A percentile compares a stretch with the other conserved stretches of the same genome.
Evolutionary conservation across 2,888 invertebrate species (phyloP).

Genomic region (Invenusta paracnida): DNA sequence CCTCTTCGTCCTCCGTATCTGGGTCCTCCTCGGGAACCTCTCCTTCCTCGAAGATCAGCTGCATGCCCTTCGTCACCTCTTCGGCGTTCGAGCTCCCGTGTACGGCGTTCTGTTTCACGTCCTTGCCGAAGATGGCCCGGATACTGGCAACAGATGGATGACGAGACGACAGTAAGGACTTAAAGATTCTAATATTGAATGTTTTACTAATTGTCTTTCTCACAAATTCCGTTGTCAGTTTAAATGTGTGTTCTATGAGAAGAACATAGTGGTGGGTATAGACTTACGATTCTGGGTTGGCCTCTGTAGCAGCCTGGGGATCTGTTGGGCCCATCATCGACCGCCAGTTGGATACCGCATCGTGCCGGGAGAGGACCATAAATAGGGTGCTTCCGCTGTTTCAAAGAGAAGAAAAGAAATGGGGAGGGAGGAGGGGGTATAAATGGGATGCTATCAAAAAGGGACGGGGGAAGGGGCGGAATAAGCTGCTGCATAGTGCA

Average conservation of each 20-base stretch:
- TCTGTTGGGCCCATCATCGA: constrained; percentile 54
- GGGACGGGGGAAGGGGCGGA: too few relatives aligned
- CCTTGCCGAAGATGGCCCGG: constrained; percentile 57
- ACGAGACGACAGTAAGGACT: too few relatives aligned
- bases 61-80: constrained; percentile 54
- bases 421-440: too few relatives aligned
- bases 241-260: too few relatives aligned
- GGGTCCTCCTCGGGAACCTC: constrained; percentile 49
- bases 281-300: constrained; percentile 55
- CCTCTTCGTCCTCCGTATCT: constrained; percentile 10
- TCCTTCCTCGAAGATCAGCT: constrained; percentile 55
- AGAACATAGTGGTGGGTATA: too few relatives aligned
- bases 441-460: too few relatives aligned
- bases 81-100: constrained; percentile 57
- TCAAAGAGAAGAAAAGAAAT: background rate
- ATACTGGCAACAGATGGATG: constrained; percentile 49
- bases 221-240: too few relatives aligned
- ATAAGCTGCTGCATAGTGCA: too few relatives aligned
- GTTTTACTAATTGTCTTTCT: too few relatives aligned
- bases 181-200: too few relatives aligned
- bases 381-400: constrained; percentile 55
- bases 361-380: constrained; percentile 56
- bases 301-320: constrained; percentile 54
- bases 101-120: constrained; percentile 56
- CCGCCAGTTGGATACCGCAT: constrained; percentile 55